Evolutionary conservation across 2,797 vertebrate species (phyloP), one percentile per base, ranked within the genome.

Genomic region (Aldrovandia affinis): DNA sequence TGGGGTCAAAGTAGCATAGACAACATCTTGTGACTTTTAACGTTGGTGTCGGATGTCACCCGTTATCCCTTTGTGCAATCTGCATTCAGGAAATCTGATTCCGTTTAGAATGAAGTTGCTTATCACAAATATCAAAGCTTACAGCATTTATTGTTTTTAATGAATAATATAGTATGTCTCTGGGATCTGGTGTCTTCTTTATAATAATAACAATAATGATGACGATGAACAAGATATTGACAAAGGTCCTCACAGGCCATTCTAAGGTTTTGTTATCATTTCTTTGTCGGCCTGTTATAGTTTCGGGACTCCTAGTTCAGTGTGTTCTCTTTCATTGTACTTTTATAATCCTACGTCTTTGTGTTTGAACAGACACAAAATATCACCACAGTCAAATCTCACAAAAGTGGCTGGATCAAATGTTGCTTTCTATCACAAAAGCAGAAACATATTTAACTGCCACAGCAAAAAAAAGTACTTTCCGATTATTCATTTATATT

Each of bases 401-500:
- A 75, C 39, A 75, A 39, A 30, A 70, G 68, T 70, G 68, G 30
- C 20, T 7, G 68, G 33, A 70, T 70, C 68, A 70, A 70, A 33
- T 70, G 33, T 70, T 70, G 6, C 36, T 44, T 75, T 9, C 7
- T 25, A 28, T 42, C 18, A 18, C 9, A 10, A 44, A 44, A 44
- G 20, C 36, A 12, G 70, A n/a, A 75, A 75, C 70, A 75, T 39
- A 75, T 22, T 75, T 75, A 44, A 75, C 44, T 75, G 44, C 70
- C 9, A 3, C 70, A 6, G 15, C 18, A 39, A 22, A 44, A 44
- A 44, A n/a, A n/a, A n/a, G 33, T 70, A 30, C 42, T n/a, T 10
- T 28, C 42, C 8, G 39, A 47, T 44, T 47, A 75, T 75, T 75
- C 44, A 75, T 75, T 75, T 75, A 75, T 75, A 75, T 75, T 75